Percentiles rank a stretch among this genome's conserved stretches.
Evolutionary conservation across 92 coral and sea anemone genomes (phyloP).

Genomic region (Zoanthus sansibaricus): DNA sequence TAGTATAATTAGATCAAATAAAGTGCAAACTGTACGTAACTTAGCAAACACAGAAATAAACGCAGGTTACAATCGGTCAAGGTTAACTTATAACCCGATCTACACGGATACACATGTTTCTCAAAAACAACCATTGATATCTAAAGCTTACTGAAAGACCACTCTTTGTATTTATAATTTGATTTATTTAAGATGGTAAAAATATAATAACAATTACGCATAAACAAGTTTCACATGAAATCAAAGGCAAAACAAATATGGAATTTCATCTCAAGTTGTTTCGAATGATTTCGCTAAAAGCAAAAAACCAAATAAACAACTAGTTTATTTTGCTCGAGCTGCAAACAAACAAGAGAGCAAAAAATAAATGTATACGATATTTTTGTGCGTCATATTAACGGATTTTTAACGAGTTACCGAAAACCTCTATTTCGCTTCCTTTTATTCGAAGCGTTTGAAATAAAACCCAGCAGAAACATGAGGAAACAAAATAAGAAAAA

Average conservation of each 20-base stretch:
- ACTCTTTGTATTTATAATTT: background rate
- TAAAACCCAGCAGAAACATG: background rate
- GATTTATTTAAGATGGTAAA: background rate
- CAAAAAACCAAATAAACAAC: background rate
- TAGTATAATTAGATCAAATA: background rate
- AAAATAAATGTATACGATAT: background rate
- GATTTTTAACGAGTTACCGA: background rate
- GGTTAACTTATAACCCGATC: background rate
- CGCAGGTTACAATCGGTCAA: background rate
- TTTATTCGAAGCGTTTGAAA: background rate
- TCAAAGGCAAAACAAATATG: background rate
- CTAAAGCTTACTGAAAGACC: background rate
- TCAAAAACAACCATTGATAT: background rate
- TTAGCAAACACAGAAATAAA: background rate
- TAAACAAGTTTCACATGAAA: background rate
- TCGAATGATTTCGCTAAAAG: background rate
- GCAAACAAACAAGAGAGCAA: background rate
- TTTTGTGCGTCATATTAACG: background rate
- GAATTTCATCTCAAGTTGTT: background rate
- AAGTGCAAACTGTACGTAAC: background rate
- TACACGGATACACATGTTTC: no score
- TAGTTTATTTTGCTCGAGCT: background rate
- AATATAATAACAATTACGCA: background rate
- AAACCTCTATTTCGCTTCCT: background rate
- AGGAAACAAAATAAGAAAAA: background rate